Percentiles rank a stretch among this genome's conserved stretches.
Conservation (phyloP, 2,797 vertebrate genomes). For the Cyprinella venusta region DNA sequence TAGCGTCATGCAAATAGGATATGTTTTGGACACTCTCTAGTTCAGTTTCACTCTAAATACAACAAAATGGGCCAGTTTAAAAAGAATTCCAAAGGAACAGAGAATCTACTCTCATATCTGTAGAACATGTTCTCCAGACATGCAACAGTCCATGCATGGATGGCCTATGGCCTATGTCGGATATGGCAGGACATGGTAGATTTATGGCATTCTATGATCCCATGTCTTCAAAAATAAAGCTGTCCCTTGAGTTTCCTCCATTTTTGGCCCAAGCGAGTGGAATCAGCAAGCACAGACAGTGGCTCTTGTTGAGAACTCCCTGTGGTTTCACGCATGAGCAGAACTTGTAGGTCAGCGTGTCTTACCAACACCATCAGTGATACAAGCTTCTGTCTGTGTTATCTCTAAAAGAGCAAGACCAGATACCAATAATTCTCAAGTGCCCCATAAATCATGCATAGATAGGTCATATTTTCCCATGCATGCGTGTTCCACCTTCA, state of each 20-base stretch:
- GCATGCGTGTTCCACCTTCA: slow-evolving; percentile 11
- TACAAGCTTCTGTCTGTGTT: slow-evolving; percentile 47
- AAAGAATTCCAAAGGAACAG: background rate
- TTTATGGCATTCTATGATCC: slow-evolving; percentile 26
- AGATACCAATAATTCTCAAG: slow-evolving; percentile 35
- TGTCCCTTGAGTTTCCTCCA: slow-evolving; percentile 26
- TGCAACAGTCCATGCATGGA: background rate
- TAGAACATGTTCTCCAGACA: slow-evolving; percentile 5
- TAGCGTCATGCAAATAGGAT: background rate
- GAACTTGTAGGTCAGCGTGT: slow-evolving; percentile 52
- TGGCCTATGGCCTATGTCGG: background rate
- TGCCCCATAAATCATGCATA: slow-evolving; percentile 42
- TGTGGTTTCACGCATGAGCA: slow-evolving; percentile 43
- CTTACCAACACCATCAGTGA: slow-evolving; percentile 38
- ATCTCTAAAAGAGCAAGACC: slow-evolving; percentile 35
- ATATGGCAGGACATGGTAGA: slow-evolving; percentile 32
- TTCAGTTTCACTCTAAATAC: background rate
- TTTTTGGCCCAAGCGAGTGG: slow-evolving; percentile 34
- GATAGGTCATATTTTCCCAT: slow-evolving; percentile 43
- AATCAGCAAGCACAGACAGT: slow-evolving; percentile 21
- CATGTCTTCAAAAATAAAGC: slow-evolving; percentile 30
- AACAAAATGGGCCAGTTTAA: background rate
- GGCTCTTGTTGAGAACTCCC: slow-evolving; percentile 44
- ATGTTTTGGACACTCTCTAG: slow-evolving; percentile 16
- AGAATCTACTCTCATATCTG: background rate